These are phyloP conservation scores for Pristiophorus japonicus DNA, from an alignment of 2,113 vertebrate genomes.

Conservation along the genomic window DNA sequence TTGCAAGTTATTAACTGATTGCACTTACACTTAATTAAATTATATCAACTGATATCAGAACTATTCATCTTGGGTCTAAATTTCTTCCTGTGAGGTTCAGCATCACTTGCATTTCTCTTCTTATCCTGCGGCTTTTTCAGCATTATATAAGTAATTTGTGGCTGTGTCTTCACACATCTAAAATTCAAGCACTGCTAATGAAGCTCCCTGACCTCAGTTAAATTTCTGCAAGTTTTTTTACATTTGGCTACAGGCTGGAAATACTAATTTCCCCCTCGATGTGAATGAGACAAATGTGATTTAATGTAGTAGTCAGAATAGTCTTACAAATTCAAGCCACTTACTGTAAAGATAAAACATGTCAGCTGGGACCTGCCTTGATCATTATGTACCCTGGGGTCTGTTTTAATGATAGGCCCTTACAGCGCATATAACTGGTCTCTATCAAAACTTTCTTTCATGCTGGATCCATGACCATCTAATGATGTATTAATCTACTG, in stretches of 20 bases:
- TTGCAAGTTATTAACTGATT: not conserved
- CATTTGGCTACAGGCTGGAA: constrained; percentile 6
- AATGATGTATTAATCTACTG: not conserved
- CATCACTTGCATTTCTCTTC: not conserved
- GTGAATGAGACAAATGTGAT: not conserved
- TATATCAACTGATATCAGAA: not conserved
- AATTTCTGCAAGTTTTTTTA: not conserved
- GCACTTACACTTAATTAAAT: not conserved
- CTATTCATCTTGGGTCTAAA: not conserved
- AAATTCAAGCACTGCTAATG: not conserved
- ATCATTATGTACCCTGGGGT: not conserved
- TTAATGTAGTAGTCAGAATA: not conserved
- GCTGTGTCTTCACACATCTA: not conserved
- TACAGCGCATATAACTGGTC: not conserved
- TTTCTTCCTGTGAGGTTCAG: not conserved
- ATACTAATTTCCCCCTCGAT: not conserved
- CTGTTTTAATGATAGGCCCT: not conserved
- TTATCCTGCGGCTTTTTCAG: not conserved
- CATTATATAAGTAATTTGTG: not conserved
- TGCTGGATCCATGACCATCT: not conserved
- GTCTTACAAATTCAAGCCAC: not conserved
- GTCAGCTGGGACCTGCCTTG: not conserved
- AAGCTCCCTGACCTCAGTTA: not conserved
- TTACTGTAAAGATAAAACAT: not conserved
- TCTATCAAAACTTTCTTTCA: not conserved